Base-by-base conservation (phyloP, 2,888 invertebrate species). In the Drosophila ezoana region DNA sequence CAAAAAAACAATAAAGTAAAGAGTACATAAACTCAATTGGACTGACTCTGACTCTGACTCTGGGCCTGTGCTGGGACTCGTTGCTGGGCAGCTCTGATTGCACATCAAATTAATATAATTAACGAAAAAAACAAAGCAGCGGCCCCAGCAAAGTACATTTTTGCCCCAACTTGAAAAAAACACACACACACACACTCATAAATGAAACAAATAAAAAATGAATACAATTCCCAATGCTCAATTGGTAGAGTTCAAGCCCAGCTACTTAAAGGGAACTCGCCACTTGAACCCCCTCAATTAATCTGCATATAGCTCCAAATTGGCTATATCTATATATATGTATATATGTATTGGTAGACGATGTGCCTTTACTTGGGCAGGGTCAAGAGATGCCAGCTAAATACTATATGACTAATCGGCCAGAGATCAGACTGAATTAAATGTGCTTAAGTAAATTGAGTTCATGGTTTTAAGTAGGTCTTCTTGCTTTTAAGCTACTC, bases 71-170 rank as follows among this genome's bases (percentile, higher is more conserved):
- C 23, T 43, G 53, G 41, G 33, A 14, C 43, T 14, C 33, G 8
- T 13, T 14, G 14, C 43, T 38, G 65, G 3, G 40, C 33, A 38
- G 52, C 81, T 83, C 75, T 84, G 79, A 84, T 80, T 80, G 63
- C 77, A 62, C 80, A 76, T 72, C 76, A 72, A 67, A 76, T 87
- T 81, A 74, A 77, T 76, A 82, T 70, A 81, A 86, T 86, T 77
- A 86, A 74, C 72, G 70, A 72, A 69, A 71, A 60, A 69, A 71
- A 60, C 65, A 66, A 66, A 77, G 65, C 79, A 73, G 68, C 51
- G 23, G 28, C 23, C 37, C 11, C 49, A 79, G 78, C 56, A 84
- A 75, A 28, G 28, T 28, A 28, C 28, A 80, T 68, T 72, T 69
- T 67, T 69, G 63, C 58, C 44, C 14, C 72, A 59, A 61, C 51